Base-by-base conservation (phyloP, 2,888 invertebrate species). In the Ametastegia equiseti region DNA sequence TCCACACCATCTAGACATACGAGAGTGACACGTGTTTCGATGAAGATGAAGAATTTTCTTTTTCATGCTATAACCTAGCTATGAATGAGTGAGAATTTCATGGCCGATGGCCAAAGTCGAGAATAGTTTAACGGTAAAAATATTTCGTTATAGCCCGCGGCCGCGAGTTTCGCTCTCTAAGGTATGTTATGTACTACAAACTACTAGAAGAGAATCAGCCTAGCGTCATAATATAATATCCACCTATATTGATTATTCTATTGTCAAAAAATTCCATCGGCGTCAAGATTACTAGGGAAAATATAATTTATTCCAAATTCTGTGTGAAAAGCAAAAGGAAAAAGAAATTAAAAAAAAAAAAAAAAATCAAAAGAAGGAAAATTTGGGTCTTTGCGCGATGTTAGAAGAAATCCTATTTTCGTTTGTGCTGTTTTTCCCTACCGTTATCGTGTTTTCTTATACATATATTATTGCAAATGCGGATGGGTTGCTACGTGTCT, bases 91-190 rank as follows among this genome's bases (percentile, higher is more conserved):
- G 30, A 30, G 30, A 15, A 60, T 60, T 60, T 60, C 30, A 60
- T 67, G 65, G 65, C 65, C 11, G n/a, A 67, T 67, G 9, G 65
- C 65, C 65, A 67, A 67, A 67, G 65, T 36, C 65, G 23, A 67
- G 36, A 39, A 67, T 36, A 36, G 65, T 57, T 5, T 67, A 36
- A 39, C 33, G 36, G 19, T 67, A 63, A 63, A 63, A 63, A 63
- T 63, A 63, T 63, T 63, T 63, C 63, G 30, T 63, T 33, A 63
- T 6, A 63, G 30, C 33, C 33, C 11, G 63, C 57, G 6, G 33
- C 63, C 23, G 2, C 19, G 7, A 19, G 33, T 33, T 63, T 63
- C 63, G n/a, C n/a, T n/a, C n/a, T n/a, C n/a, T n/a, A n/a, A n/a
- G n/a, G n/a, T n/a, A n/a, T n/a, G n/a, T n/a, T n/a, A n/a, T n/a